phyloP scores from a whole-genome alignment of 2,888 invertebrate genomes.

The Andrena hattorfiana region DNA sequence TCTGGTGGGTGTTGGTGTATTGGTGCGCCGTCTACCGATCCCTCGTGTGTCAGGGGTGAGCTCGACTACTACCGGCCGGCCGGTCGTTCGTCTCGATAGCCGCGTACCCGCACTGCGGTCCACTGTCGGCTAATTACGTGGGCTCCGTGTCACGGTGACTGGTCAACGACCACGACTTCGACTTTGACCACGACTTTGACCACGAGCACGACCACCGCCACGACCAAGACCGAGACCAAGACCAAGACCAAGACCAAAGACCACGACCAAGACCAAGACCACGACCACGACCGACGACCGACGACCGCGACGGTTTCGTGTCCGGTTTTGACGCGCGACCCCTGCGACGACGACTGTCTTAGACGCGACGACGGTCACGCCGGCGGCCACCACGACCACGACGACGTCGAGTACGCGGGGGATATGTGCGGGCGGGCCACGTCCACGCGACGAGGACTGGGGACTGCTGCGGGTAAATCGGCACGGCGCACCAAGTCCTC shows the following conservation, averaged over 20 bases:
- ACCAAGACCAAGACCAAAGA: no score
- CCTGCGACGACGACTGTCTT: conserved; percentile 41
- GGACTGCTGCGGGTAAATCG: conserved; percentile 77
- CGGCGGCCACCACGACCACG: conserved; percentile 55
- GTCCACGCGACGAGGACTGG: conserved; percentile 76
- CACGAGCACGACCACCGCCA: conserved; percentile 23
- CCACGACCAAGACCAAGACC: no score
- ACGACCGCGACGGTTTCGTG: conserved; percentile 42
- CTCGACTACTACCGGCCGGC: conserved; percentile 60
- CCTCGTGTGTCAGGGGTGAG: conserved; percentile 52
- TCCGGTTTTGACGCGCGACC: conserved; percentile 33
- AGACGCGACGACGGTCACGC: conserved; percentile 47
- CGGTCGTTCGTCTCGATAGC: conserved; percentile 63
- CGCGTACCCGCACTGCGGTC: conserved; percentile 76
- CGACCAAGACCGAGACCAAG: no score
- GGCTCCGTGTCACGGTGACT: conserved; percentile 73
- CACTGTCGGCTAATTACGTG: conserved; percentile 76
- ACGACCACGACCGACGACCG: conserved; percentile 37
- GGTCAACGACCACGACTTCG: conserved; percentile 50
- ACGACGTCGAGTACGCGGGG: conserved; percentile 72
- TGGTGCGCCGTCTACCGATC: conserved; percentile 69
- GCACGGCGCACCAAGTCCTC: conserved; percentile 76
- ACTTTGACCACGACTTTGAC: conserved; percentile 30
- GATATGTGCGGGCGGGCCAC: conserved; percentile 78
- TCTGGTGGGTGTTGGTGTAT: conserved; percentile 69